These are phyloP conservation scores for Diarsia mendica DNA, from an alignment of 2,888 invertebrate species.

Conservation along the genomic window DNA sequence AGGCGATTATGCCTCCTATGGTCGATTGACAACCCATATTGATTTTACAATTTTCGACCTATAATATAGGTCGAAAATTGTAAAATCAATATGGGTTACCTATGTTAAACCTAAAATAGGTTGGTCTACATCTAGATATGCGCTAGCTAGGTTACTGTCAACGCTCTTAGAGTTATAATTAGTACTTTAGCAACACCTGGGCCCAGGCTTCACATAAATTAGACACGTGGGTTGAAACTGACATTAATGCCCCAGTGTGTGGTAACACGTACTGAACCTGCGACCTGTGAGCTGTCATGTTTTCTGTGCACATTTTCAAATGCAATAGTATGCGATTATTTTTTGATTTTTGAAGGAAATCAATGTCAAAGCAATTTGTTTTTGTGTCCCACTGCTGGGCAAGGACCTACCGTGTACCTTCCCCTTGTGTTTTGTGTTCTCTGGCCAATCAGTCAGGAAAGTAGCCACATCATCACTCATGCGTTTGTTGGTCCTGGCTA, in stretches of 20 bases:
- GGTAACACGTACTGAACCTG: neutral
- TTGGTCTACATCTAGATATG: neutral
- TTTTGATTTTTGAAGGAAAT: neutral
- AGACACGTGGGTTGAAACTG: slow-evolving; percentile 24
- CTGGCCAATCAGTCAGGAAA: neutral
- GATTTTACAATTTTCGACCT: too few relatives aligned
- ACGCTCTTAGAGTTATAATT: slow-evolving; percentile 45
- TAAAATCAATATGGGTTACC: too few relatives aligned
- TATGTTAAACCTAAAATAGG: slow-evolving; percentile 18
- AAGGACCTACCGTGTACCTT: neutral
- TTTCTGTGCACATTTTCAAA: slow-evolving; percentile 9
- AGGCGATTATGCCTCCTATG: neutral
- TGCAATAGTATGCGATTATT: too few relatives aligned
- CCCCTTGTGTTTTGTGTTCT: neutral
- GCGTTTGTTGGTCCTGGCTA: neutral
- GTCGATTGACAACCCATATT: neutral
- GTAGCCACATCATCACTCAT: neutral
- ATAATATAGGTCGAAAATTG: too few relatives aligned
- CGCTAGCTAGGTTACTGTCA: slow-evolving; percentile 17
- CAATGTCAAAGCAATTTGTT: neutral
- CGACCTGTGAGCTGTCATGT: neutral
- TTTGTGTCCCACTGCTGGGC: too few relatives aligned
- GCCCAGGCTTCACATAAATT: slow-evolving; percentile 28
- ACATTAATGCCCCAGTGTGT: slow-evolving; percentile 13
- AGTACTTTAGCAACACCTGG: slow-evolving; percentile 41